A percentile compares a stretch with the other conserved stretches of the same genome.
These are phyloP conservation scores for Tetraodon nigroviridis DNA, from an alignment of 2,113 vertebrate genomes.

Conservation along the genomic window DNA sequence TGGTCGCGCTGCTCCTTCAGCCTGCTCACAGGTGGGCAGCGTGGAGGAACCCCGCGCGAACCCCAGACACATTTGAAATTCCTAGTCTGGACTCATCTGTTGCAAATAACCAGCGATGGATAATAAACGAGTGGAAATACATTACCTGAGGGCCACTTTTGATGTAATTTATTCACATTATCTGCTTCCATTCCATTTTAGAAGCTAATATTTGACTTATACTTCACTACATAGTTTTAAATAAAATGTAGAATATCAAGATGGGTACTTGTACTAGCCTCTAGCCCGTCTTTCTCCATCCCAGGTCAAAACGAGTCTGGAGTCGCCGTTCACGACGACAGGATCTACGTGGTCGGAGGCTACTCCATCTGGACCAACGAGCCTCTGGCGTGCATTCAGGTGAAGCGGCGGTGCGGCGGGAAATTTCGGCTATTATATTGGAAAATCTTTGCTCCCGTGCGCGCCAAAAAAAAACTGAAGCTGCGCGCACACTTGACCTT, in stretches of 20 bases:
- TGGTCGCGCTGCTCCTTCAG: slow-evolving; percentile 94
- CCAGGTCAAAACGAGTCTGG: slow-evolving; percentile 96
- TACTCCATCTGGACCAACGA: slow-evolving; percentile 99
- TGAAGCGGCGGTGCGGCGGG: slow-evolving; percentile 46
- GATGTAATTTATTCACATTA: too few species aligned
- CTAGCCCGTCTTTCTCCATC: slow-evolving; percentile 37
- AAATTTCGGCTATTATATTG: too few species aligned
- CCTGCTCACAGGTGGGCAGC: slow-evolving; percentile 83
- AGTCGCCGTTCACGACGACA: slow-evolving; percentile 89
- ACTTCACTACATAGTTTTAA: too few species aligned
- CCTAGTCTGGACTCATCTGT: too few species aligned
- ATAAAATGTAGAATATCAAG: too few species aligned
- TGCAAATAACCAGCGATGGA: too few species aligned
- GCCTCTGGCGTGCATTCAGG: slow-evolving; percentile 97
- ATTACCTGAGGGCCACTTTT: too few species aligned
- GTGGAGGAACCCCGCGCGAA: neutral
- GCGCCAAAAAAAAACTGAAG: neutral
- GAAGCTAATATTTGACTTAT: too few species aligned
- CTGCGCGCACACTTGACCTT: neutral
- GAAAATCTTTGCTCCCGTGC: too few species aligned
- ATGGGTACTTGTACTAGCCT: slow-evolving; percentile 2
- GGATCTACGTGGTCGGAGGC: slow-evolving; percentile 97
- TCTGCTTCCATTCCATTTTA: too few species aligned
- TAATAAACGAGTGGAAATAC: too few species aligned
- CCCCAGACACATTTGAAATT: neutral